Percentiles rank a stretch among this genome's conserved stretches.
Conservation (phyloP, 2,113 vertebrate species). For the Brachirus orientalis region DNA sequence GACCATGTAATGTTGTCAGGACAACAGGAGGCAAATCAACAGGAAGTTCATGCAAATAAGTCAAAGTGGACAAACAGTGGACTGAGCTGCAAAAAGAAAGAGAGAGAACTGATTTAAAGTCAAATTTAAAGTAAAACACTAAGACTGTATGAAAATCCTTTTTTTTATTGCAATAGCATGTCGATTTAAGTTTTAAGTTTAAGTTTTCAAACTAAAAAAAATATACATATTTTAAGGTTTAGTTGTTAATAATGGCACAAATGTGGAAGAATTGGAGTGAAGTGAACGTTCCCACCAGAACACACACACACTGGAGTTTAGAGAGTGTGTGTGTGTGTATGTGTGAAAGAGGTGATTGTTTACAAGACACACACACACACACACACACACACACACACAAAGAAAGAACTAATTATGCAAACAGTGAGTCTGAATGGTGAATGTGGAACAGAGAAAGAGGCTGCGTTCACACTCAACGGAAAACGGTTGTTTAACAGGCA, state of each 20-base stretch:
- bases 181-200: no score
- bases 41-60: conserved; percentile 11
- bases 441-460: conserved; percentile 52
- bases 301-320: not conserved
- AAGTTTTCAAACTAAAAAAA: no score
- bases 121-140: no score
- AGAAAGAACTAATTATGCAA: conserved; percentile 52
- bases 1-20: conserved; percentile 8
- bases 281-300: not conserved
- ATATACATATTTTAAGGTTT: no score
- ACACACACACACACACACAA: conserved; percentile 23
- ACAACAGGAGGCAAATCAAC: conserved; percentile 16
- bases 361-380: conserved; percentile 21
- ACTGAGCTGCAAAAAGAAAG: not conserved
- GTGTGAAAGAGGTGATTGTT: conserved; percentile 41
- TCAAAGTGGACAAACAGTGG: not conserved
- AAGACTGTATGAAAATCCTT: no score
- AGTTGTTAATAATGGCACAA: no score
- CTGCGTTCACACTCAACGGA: not conserved
- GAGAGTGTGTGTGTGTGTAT: conserved; percentile 8
- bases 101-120: no score
- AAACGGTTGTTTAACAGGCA: no score
- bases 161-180: no score
- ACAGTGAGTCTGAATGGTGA: conserved; percentile 17
- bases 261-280: not conserved